These are phyloP conservation scores for Corythoichthys haematopterus DNA, from an alignment of 2,113 vertebrate genomes.

Conservation along the genomic window DNA sequence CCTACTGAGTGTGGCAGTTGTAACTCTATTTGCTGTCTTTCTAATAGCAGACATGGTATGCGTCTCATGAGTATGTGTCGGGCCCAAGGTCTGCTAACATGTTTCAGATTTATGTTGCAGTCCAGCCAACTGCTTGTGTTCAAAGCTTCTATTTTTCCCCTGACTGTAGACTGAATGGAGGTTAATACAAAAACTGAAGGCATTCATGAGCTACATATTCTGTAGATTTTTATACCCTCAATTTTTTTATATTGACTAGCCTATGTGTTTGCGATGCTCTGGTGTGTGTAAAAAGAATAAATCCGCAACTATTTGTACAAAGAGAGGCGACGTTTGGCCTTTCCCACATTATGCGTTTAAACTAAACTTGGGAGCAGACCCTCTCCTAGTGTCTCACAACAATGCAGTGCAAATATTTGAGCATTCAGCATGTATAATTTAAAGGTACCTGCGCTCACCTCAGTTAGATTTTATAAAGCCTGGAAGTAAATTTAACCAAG, in stretches of 20 bases:
- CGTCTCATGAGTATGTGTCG: conserved; percentile 3
- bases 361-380: too few species aligned
- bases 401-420: conserved; percentile 15
- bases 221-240: conserved; percentile 61
- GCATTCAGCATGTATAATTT: conserved; percentile 39
- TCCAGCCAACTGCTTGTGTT: conserved; percentile 56
- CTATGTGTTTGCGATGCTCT: conserved; percentile 15
- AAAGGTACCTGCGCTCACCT: conserved; percentile 34
- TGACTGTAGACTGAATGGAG: conserved; percentile 53
- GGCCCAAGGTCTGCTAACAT: conserved; percentile 39
- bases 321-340: not conserved
- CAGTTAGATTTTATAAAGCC: conserved; percentile 49
- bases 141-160: conserved; percentile 52
- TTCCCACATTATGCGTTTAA: too few species aligned
- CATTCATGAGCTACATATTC: conserved; percentile 66
- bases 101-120: conserved; percentile 55
- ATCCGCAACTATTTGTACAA: conserved; percentile 8
- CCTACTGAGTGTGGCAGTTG: not conserved
- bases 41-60: conserved; percentile 8
- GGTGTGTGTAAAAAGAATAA: not conserved
- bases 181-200: conserved; percentile 66
- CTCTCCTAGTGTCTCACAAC: not conserved
- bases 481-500: conserved; percentile 36
- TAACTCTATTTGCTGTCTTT: conserved; percentile 23
- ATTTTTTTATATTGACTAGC: conserved; percentile 14